These are phyloP conservation scores for Lamellibrachia satsuma DNA, from an alignment of 2,888 invertebrate species.

Conservation along the genomic window DNA sequence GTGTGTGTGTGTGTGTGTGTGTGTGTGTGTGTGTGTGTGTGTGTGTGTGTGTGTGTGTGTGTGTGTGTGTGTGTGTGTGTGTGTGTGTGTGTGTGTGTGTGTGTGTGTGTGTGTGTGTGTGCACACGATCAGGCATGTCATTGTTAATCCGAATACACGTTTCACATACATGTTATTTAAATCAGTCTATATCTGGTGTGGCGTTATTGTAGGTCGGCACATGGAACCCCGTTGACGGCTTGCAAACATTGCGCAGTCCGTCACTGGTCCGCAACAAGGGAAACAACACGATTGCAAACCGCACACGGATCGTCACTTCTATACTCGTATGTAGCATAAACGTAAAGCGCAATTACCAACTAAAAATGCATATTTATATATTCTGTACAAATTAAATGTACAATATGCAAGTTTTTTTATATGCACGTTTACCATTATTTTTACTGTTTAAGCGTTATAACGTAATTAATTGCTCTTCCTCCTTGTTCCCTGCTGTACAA, in stretches of 20 bases:
- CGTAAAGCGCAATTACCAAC: not conserved
- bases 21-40: not conserved
- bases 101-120: not conserved
- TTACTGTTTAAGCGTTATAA: no score
- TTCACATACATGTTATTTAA: not conserved
- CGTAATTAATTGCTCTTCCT: no score
- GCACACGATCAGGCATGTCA: not conserved
- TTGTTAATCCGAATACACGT: not conserved
- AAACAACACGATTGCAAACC: constrained; percentile 68
- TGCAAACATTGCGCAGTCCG: constrained; percentile 36
- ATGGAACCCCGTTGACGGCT: constrained; percentile 36
- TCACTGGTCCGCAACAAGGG: constrained; percentile 35
- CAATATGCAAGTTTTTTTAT: no score
- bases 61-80: not conserved
- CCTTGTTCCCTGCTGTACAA: no score
- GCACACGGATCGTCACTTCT: constrained; percentile 51
- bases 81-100: not conserved
- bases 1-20: not conserved
- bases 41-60: not conserved
- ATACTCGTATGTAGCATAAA: constrained; percentile 46
- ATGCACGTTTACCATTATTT: no score
- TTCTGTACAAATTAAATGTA: not conserved
- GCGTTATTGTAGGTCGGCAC: constrained; percentile 36
- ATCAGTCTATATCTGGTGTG: not conserved
- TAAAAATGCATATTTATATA: not conserved